phyloP scores from a whole-genome alignment of 2,797 vertebrate genomes.

The Notoglanidium macrostoma region DNA sequence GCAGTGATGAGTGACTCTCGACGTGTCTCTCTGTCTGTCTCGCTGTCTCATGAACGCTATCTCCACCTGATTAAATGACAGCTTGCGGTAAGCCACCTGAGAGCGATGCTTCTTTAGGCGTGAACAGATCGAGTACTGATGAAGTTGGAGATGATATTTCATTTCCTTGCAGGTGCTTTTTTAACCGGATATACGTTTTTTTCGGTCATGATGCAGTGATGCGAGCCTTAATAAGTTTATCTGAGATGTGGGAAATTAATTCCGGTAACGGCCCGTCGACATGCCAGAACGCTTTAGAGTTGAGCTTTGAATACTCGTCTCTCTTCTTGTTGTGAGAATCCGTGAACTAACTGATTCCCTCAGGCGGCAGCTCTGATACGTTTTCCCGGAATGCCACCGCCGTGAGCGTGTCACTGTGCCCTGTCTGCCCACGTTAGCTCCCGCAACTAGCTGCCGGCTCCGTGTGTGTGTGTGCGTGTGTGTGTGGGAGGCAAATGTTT shows the following conservation, averaged over 20 bases:
- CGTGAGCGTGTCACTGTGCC: constrained; percentile 68
- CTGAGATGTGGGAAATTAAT: background rate
- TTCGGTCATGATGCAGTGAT: background rate
- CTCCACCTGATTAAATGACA: constrained; percentile 59
- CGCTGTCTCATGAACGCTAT: constrained; percentile 49
- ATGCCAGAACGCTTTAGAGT: constrained; percentile 47
- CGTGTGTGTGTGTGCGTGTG: constrained; percentile 42
- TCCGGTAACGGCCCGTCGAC: background rate
- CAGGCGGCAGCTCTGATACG: constrained; percentile 64
- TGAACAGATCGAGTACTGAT: constrained; percentile 18
- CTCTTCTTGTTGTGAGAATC: constrained; percentile 55
- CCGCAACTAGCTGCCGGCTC: constrained; percentile 60
- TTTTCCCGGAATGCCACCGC: constrained; percentile 72
- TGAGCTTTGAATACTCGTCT: constrained; percentile 57
- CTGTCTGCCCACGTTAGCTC: constrained; percentile 75
- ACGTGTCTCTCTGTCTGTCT: constrained; percentile 30
- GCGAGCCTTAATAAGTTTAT: constrained; percentile 15
- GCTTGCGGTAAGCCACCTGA: constrained; percentile 21
- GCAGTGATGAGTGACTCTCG: constrained; percentile 56
- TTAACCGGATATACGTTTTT: background rate
- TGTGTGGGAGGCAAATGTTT: too few relatives aligned
- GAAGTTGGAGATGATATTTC: background rate
- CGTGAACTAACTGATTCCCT: constrained; percentile 64
- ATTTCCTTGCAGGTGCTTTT: background rate
- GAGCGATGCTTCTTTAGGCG: constrained; percentile 3